Percentiles rank a stretch among this genome's conserved stretches.
These are phyloP conservation scores for Taurulus bubalis DNA, from an alignment of 2,113 vertebrate genomes.

Conservation along the genomic window DNA sequence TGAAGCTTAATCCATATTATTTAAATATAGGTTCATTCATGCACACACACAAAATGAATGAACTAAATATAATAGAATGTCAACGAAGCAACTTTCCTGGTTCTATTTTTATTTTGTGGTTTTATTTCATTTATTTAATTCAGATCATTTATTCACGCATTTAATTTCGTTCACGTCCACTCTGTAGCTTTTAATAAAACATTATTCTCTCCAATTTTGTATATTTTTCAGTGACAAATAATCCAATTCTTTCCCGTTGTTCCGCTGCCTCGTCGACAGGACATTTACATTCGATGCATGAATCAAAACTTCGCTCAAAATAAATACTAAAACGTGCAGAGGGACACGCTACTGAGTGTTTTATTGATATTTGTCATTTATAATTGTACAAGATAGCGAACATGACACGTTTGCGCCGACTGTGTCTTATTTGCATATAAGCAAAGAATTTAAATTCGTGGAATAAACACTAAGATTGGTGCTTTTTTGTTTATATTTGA, in stretches of 20 bases:
- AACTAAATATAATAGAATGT: background rate
- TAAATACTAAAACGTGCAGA: background rate
- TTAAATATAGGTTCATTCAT: conserved; percentile 23
- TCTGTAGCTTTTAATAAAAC: background rate
- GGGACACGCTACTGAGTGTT: fast-evolving
- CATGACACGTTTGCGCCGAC: fast-evolving
- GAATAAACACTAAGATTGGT: fast-evolving
- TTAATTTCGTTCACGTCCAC: conserved; percentile 45
- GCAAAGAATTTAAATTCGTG: conserved; percentile 31
- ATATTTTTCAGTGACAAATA: background rate
- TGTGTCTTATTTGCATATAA: conserved; percentile 69
- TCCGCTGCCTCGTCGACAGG: background rate
- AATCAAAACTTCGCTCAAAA: background rate
- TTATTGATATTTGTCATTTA: background rate
- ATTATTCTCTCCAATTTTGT: background rate
- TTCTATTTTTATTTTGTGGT: background rate
- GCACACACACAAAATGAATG: background rate
- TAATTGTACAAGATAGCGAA: fast-evolving
- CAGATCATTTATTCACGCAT: conserved; percentile 2
- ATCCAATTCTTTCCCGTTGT: background rate
- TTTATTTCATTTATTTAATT: background rate
- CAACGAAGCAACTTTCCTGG: background rate
- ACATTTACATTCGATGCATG: conserved; percentile 64
- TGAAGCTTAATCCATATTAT: background rate
- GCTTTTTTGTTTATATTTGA: background rate